These are phyloP conservation scores for Lypha dubia DNA, from an alignment of 2,888 invertebrate species.

Conservation along the genomic window DNA sequence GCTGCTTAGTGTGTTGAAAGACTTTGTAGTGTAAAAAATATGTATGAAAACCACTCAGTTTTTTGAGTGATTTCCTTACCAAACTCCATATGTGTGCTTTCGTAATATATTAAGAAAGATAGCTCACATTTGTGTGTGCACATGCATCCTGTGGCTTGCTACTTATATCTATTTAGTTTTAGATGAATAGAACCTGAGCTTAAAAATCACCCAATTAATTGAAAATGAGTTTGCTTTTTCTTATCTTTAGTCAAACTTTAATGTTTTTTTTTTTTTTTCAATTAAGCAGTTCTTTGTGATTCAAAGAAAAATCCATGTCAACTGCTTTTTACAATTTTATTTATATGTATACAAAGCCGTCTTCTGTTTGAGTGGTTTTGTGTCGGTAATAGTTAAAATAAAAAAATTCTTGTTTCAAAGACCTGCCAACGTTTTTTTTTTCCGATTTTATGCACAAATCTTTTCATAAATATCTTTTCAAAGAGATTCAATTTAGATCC, in stretches of 20 bases:
- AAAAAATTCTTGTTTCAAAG: slow-evolving; percentile 24
- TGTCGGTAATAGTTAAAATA: slow-evolving; percentile 40
- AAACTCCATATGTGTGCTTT: no score
- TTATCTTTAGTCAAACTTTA: slow-evolving; percentile 7
- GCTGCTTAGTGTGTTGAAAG: no score
- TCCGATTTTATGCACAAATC: slow-evolving; percentile 28
- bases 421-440: slow-evolving; percentile 17
- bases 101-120: no score
- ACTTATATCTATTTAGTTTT: no score
- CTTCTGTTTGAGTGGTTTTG: slow-evolving; percentile 17
- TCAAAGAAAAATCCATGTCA: slow-evolving; percentile 39
- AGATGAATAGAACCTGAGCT: no score
- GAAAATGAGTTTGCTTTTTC: slow-evolving; percentile 23
- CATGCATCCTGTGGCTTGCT: no score
- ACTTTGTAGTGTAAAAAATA: no score
- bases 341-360: slow-evolving; percentile 22
- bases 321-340: slow-evolving; percentile 31
- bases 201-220: slow-evolving; percentile 60
- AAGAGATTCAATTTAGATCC: slow-evolving; percentile 71
- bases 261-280: slow-evolving; percentile 32
- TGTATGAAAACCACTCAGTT: no score
- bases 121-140: no score
- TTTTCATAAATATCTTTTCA: slow-evolving; percentile 69
- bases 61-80: no score
- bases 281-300: slow-evolving; percentile 46